phyloP scores from a whole-genome alignment of 2,797 vertebrate species.

The Sebastes cheni region DNA sequence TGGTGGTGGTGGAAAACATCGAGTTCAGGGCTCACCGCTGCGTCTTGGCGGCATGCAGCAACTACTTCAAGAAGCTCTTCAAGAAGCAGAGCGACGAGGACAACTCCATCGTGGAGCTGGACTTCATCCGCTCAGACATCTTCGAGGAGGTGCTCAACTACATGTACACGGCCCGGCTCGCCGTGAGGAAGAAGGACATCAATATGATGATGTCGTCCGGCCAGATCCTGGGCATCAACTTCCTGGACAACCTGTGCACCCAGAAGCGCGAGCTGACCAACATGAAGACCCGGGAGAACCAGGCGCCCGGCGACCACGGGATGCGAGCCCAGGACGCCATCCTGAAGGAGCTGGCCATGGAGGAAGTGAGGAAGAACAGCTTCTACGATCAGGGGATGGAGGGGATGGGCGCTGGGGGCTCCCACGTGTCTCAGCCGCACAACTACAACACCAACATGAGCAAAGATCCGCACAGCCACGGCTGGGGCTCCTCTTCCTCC shows the following conservation, averaged over 20 bases:
- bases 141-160: constrained; percentile 97
- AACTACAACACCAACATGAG: constrained; percentile 92
- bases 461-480: constrained; percentile 92
- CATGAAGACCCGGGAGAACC: constrained; percentile 90
- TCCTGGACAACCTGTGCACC: constrained; percentile 94
- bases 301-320: constrained; percentile 92
- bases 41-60: constrained; percentile 94
- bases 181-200: constrained; percentile 95
- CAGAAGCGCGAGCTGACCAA: constrained; percentile 94
- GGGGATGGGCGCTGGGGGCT: constrained; percentile 90
- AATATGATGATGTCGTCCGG: constrained; percentile 98
- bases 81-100: constrained; percentile 95
- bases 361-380: constrained; percentile 95
- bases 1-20: constrained; percentile 95
- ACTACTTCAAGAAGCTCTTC: constrained; percentile 97
- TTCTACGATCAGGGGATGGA: constrained; percentile 96
- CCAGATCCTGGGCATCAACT: constrained; percentile 94
- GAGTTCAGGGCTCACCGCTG: constrained; percentile 96
- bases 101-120: constrained; percentile 95
- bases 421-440: constrained; percentile 90
- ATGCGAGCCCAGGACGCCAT: constrained; percentile 95
- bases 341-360: constrained; percentile 93
- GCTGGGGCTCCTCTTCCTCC: constrained; percentile 89
- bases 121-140: constrained; percentile 96
- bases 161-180: constrained; percentile 95